Conservation (phyloP, 2,797 vertebrate genomes). For the Urocyon cinereoargenteus region DNA sequence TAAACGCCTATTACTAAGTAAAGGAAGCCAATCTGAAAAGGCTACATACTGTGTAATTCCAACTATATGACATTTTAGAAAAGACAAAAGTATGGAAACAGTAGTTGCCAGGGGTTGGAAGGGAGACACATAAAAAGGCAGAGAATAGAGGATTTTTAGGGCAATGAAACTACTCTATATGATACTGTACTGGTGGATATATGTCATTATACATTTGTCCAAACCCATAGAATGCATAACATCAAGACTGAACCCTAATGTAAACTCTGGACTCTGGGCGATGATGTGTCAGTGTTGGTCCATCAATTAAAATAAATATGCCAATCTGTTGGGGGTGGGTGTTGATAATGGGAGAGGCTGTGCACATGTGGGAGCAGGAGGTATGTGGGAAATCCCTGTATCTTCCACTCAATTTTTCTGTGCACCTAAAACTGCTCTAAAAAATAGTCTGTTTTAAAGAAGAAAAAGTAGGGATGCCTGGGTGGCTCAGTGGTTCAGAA, state of each 20-base stretch:
- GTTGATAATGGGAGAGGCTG: neutral
- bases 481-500: too few relatives aligned
- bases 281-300: neutral
- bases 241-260: neutral
- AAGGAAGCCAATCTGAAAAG: neutral
- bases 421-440: neutral
- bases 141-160: neutral
- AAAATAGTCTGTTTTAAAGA: neutral
- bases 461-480: too few relatives aligned
- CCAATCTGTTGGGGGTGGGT: too few relatives aligned
- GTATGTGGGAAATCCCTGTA: neutral
- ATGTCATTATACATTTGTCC: neutral
- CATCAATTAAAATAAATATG: neutral
- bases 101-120: neutral
- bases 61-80: neutral
- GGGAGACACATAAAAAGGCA: neutral
- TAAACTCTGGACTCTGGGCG: neutral
- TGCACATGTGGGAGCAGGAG: too few relatives aligned
- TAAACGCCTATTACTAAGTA: neutral
- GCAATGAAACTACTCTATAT: neutral
- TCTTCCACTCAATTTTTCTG: neutral
- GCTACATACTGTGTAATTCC: neutral
- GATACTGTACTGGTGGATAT: neutral
- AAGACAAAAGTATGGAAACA: neutral
- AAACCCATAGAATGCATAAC: neutral